phyloP scores from a whole-genome alignment of 2,113 vertebrate species.

The Sapajus apella region DNA sequence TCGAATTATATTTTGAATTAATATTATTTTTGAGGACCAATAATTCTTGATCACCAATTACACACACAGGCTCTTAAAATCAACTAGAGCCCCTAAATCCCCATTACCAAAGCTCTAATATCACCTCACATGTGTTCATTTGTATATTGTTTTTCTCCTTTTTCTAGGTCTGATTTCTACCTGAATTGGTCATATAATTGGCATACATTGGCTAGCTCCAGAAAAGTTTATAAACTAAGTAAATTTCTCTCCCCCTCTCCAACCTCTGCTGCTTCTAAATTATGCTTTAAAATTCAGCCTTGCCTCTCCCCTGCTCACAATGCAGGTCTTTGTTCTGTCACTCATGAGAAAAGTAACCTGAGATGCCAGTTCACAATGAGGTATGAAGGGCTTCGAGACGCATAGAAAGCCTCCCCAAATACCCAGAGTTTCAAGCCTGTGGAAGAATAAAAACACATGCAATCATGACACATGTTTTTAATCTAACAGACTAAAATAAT shows the following conservation, averaged over 20 bases:
- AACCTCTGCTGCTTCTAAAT: rapidly evolving
- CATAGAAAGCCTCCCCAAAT: background rate
- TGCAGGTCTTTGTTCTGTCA: background rate
- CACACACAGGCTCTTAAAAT: background rate
- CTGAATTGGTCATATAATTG: rapidly evolving
- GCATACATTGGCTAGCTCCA: rapidly evolving
- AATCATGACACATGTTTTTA: background rate
- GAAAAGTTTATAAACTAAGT: background rate
- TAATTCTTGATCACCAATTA: too few relatives aligned
- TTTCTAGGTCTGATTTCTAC: background rate
- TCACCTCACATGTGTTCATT: rapidly evolving
- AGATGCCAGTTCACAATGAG: rapidly evolving
- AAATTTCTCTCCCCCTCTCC: rapidly evolving
- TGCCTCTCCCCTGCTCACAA: background rate
- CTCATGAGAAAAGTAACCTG: background rate
- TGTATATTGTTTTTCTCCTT: rapidly evolving
- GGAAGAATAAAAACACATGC: background rate
- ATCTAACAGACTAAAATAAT: background rate
- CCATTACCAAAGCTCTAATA: rapidly evolving
- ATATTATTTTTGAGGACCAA: too few relatives aligned
- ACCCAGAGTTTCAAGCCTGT: background rate
- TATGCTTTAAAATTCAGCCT: background rate
- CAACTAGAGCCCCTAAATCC: too few relatives aligned
- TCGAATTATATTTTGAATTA: background rate
- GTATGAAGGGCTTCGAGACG: rapidly evolving